A percentile compares a stretch with the other conserved stretches of the same genome.
Evolutionary conservation across 2,797 vertebrate genomes (phyloP).

Genomic region (Mustela erminea): DNA sequence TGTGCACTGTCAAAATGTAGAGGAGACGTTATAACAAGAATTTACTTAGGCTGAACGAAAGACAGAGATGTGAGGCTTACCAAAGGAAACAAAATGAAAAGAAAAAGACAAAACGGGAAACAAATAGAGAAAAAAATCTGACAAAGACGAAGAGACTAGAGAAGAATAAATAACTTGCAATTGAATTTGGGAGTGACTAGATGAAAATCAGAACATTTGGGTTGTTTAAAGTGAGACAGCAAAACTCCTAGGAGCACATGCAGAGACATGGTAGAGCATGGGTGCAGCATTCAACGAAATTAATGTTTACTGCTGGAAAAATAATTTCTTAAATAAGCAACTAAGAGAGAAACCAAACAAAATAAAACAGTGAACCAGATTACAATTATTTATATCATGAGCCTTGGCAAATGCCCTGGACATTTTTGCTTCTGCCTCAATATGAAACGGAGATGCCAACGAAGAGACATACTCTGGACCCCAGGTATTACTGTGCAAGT

Average conservation of each 20-base stretch:
- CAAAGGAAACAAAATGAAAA: not conserved
- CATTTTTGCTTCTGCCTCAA: not conserved
- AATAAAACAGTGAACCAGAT: not conserved
- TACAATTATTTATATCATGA: not conserved
- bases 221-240: not conserved
- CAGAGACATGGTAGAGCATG: not conserved
- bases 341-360: not conserved
- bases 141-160: not conserved
- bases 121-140: conserved; percentile 11
- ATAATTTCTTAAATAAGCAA: conserved; percentile 5
- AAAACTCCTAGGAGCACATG: not conserved
- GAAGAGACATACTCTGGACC: not conserved
- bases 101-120: not conserved
- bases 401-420: not conserved
- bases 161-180: not conserved
- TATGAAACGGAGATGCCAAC: not conserved
- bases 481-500: not conserved
- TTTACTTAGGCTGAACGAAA: not conserved
- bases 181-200: not conserved
- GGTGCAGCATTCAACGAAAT: not conserved
- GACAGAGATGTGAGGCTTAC: not conserved
- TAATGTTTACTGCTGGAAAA: conserved; percentile 8
- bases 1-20: not conserved
- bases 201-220: not conserved
- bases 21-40: not conserved